Conservation (phyloP, 1,140 invertebrate genomes). For the Himalopsyche phryganea region DNA sequence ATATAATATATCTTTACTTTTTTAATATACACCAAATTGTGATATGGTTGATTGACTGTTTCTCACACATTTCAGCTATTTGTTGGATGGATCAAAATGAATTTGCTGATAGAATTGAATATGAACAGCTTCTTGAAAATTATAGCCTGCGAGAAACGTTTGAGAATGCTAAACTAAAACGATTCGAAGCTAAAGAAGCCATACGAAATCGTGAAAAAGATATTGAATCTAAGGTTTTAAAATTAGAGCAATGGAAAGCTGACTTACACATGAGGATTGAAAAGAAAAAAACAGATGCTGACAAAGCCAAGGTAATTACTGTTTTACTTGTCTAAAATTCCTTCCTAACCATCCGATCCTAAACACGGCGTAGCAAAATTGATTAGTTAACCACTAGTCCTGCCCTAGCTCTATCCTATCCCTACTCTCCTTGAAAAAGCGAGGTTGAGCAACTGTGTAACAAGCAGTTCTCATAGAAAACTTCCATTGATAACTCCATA, state of each 20-base stretch:
- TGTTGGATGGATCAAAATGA: conserved; percentile 60
- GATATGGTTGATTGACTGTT: too few species aligned
- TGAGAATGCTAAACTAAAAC: conserved; percentile 43
- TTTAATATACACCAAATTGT: too few species aligned
- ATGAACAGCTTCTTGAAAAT: conserved; percentile 59
- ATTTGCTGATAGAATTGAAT: conserved; percentile 56
- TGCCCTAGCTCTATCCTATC: too few species aligned
- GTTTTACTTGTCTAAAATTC: too few species aligned
- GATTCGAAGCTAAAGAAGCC: conserved; percentile 41
- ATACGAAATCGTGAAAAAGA: conserved; percentile 56
- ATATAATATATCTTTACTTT: too few species aligned
- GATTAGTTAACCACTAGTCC: too few species aligned
- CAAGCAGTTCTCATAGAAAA: too few species aligned
- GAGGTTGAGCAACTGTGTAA: too few species aligned
- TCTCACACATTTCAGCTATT: conserved; percentile 47
- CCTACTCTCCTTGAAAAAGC: too few species aligned
- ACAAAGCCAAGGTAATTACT: conserved; percentile 55
- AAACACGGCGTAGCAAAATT: too few species aligned
- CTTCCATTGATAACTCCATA: too few species aligned
- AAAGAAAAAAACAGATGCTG: conserved; percentile 60
- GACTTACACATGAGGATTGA: conserved; percentile 60
- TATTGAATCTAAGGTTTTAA: conserved; percentile 59
- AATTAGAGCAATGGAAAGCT: conserved; percentile 62
- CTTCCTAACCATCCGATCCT: too few species aligned
- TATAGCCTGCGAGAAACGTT: conserved; percentile 60